Base-by-base conservation (phyloP, 2,113 vertebrate species). In the Hypanus sabinus region DNA sequence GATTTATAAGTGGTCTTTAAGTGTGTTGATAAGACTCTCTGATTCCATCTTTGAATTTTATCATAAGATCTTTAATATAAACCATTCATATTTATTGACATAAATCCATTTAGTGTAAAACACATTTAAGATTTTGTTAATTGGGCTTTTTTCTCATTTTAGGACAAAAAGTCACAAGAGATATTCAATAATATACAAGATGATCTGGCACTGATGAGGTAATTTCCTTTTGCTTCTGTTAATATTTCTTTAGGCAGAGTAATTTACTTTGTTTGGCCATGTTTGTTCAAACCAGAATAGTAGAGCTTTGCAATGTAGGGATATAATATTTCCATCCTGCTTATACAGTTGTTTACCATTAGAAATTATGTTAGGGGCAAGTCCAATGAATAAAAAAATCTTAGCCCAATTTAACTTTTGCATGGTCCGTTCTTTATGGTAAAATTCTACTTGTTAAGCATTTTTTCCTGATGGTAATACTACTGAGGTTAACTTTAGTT, bases 161-260 rank as follows among this genome's bases (percentile, higher is more conserved):
- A 97, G 97, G 97, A 96, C 60, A 95, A 97, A 94, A 96, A 96
- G 95, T 95, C 95, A 70, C 95, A 95, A 80, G 97, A 98, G 94
- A 94, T 95, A 94, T 96, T 97, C 95, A 95, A 94, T 94, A 97
- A 97, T 57, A 95, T 97, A 0, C 96, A 97, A 83, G 97, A 98
- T 77, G 98, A 99, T 75, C 97, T 97, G 94, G 96, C 97, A n/a
- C 96, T 99, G 36, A 97, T 96, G 96, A 98, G 98, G 99, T 99
- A 95, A 0, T 24, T 65, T 57, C 9, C 18, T 38, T 73, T 81
- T 90, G 10, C 55, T 79, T 33, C 22, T 70, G 70, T 73, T 85
- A 94, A 71, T 79, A 9, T 65, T 65, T 14, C 33, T 76, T 10
- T 33, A 75, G 12, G 75, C 12, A 27, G 20, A 60, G 55, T 12